These are phyloP conservation scores for Salvelinus alpinus DNA, from an alignment of 2,113 vertebrate genomes.

Conservation along the genomic window DNA sequence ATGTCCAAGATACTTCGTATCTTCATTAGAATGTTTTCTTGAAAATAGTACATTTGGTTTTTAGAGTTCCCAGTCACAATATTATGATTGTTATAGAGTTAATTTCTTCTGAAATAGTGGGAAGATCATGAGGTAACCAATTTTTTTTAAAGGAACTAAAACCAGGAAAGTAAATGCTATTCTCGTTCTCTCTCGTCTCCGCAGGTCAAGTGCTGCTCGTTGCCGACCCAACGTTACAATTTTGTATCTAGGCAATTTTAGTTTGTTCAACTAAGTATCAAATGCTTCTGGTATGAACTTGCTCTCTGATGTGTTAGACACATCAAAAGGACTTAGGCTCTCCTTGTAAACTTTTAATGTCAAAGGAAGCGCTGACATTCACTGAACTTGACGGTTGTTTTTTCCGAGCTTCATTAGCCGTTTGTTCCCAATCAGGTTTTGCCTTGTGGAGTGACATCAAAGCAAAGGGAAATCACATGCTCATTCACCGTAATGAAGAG, in stretches of 20 bases:
- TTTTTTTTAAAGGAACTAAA: background rate
- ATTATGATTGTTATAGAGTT: background rate
- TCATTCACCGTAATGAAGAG: constrained; percentile 61
- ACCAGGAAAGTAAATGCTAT: background rate
- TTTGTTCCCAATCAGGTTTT: constrained; percentile 41
- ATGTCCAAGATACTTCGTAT: background rate
- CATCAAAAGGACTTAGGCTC: constrained; percentile 75
- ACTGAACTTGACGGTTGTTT: constrained; percentile 64
- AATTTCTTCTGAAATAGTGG: background rate
- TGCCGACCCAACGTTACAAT: background rate
- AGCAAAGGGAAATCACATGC: constrained; percentile 64
- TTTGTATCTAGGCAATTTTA: constrained; percentile 45
- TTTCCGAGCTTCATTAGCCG: constrained; percentile 71
- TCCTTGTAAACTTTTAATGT: constrained; percentile 71
- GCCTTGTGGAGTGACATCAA: constrained; percentile 79
- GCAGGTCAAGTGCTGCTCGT: background rate
- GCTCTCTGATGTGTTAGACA: constrained; percentile 52
- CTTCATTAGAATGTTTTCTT: background rate
- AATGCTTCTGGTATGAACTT: constrained; percentile 60
- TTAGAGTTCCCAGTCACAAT: background rate
- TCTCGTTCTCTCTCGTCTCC: no score
- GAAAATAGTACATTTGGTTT: background rate
- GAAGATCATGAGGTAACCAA: background rate
- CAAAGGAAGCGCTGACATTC: constrained; percentile 70
- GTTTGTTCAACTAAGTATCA: constrained; percentile 62